Evolutionary conservation across 2,113 vertebrate species (phyloP), one percentile per base, ranked within the genome.

Genomic region (Periophthalmus modestus): DNA sequence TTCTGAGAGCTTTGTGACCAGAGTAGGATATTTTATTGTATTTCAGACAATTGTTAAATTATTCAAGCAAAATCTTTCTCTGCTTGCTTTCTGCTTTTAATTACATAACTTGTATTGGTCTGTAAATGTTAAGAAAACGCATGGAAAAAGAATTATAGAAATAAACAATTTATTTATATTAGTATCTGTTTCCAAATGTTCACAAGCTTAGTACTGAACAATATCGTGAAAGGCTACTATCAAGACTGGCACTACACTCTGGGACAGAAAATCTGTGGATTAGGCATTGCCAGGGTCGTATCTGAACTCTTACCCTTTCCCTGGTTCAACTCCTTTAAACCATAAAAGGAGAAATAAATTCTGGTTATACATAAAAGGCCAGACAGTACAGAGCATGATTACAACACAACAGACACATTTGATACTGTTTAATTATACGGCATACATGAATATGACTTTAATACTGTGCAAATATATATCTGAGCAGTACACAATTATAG

Each of bases 201-300:
- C 79, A 86, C 77, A 93, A 93, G 81, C 92, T 91, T 86, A 89
- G 93, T 91, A 93, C 36, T 43, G 92, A 89, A 89, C 85, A 85
- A 91, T 74, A 85, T 75, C 82, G 73, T 92, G 82, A 85, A 88
- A 94, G 92, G 89, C 91, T 92, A 90, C 80, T 89, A 88, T 76
- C 93, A 36, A 88, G 89, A 93, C 94, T 96, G 95, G 94, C 93
- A 95, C 94, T 93, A 95, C 66, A 67, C 88, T 84, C 77, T 73
- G 87, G 91, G 89, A 93, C 88, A 93, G 92, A 54, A 18, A 18
- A 18, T 9, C 72, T 15, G 71, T 92, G 85, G 87, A 74, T 88
- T 85, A 80, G 87, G 82, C 91, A 75, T 83, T 65, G 5, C 72
- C 72, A 28, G 72, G 74, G 75, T 85, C 70, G 69, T 10, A 43